phyloP scores from a whole-genome alignment of 1,140 invertebrate genomes.

The Aethina tumida region DNA sequence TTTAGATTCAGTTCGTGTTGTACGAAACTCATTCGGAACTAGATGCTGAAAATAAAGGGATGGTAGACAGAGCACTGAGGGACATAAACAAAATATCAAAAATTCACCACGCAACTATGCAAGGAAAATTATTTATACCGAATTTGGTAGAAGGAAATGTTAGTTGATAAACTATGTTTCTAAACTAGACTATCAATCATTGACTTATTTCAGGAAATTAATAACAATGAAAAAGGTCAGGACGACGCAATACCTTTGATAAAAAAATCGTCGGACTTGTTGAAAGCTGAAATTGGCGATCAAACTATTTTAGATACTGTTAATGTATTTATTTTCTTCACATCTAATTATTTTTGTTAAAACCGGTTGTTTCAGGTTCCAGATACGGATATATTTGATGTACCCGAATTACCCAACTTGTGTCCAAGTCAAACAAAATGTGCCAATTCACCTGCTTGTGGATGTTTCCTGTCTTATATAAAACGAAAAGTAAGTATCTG shows the following conservation, averaged over 20 bases:
- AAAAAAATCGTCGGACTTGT: neutral
- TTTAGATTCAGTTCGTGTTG: slow-evolving; percentile 54
- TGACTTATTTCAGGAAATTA: too few species aligned
- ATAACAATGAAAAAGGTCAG: slow-evolving; percentile 15
- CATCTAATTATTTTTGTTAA: too few species aligned
- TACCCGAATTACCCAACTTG: slow-evolving; percentile 44
- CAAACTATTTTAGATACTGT: too few species aligned
- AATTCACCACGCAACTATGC: slow-evolving; percentile 47
- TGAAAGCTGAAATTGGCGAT: neutral
- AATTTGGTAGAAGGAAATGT: neutral
- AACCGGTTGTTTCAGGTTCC: slow-evolving; percentile 47
- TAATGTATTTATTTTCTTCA: too few species aligned
- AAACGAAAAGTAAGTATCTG: slow-evolving; percentile 47
- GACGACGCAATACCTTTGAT: neutral
- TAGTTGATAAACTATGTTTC: too few species aligned
- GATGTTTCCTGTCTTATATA: slow-evolving; percentile 60
- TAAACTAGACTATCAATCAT: too few species aligned
- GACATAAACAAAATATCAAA: slow-evolving; percentile 51
- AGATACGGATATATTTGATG: slow-evolving; percentile 60
- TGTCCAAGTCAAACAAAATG: slow-evolving; percentile 41
- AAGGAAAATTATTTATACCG: slow-evolving; percentile 32
- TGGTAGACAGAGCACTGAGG: slow-evolving; percentile 47
- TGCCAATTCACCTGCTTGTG: slow-evolving; percentile 40
- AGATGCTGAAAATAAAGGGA: slow-evolving; percentile 52
- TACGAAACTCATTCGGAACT: slow-evolving; percentile 62